phyloP scores from a whole-genome alignment of 2,888 invertebrate genomes.

The Sclerodermus sp. region DNA sequence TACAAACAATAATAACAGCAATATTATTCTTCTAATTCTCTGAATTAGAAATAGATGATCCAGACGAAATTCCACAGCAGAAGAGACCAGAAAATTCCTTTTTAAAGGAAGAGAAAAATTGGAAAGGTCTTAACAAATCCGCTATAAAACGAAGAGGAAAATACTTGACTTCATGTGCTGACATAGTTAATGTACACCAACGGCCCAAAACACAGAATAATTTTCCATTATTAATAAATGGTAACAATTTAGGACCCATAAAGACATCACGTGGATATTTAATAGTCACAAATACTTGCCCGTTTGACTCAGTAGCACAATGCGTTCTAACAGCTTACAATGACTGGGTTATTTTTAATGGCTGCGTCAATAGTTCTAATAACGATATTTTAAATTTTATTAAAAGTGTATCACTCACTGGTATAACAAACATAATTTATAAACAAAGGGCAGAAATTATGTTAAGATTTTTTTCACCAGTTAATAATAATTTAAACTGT shows the following conservation, averaged over 20 bases:
- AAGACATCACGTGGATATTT: neutral
- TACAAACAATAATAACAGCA: too few relatives aligned
- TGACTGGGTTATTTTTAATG: neutral
- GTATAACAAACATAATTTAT: neutral
- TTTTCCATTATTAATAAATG: neutral
- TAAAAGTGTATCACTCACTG: neutral
- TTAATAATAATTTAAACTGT: too few relatives aligned
- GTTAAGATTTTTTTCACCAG: too few relatives aligned
- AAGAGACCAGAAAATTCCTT: neutral
- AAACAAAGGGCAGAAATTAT: neutral
- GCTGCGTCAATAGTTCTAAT: neutral
- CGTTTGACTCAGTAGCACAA: neutral
- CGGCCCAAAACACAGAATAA: neutral
- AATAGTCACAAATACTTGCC: neutral
- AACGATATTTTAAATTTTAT: neutral
- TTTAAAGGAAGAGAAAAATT: neutral
- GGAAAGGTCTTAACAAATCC: neutral
- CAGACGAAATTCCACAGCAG: too few relatives aligned
- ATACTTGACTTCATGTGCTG: neutral
- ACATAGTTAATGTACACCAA: neutral
- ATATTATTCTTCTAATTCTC: too few relatives aligned
- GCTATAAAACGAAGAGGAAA: neutral
- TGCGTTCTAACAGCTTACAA: neutral
- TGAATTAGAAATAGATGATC: neutral
- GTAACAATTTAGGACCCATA: neutral